phyloP scores from a whole-genome alignment of 2,797 vertebrate species.

The Buphagus erythrorhynchus region DNA sequence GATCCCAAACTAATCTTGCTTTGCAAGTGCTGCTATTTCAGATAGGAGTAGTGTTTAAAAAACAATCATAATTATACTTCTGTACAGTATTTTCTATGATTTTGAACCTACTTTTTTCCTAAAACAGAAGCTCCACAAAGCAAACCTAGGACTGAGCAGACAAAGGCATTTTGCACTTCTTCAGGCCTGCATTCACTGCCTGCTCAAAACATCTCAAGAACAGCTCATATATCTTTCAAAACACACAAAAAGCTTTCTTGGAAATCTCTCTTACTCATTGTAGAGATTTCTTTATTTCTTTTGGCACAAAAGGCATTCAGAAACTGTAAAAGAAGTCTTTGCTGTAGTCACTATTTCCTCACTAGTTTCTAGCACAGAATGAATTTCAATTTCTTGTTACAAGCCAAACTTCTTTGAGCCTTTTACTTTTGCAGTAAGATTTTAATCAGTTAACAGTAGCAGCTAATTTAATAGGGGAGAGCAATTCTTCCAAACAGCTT shows the following conservation, averaged over 20 bases:
- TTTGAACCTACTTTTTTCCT: neutral
- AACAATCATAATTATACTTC: neutral
- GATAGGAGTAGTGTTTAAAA: neutral
- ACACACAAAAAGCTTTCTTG: neutral
- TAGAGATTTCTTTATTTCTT: slow-evolving; percentile 15
- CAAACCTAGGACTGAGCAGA: neutral
- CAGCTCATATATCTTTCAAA: neutral
- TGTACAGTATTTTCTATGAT: neutral
- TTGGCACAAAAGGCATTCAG: neutral
- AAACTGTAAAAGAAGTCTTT: neutral
- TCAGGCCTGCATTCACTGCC: neutral
- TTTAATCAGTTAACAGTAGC: slow-evolving; percentile 24
- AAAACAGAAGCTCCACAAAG: neutral
- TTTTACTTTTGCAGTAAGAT: slow-evolving; percentile 5
- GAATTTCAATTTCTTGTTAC: neutral
- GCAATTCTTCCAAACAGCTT: neutral
- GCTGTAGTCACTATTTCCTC: slow-evolving; percentile 2
- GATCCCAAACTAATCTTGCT: neutral
- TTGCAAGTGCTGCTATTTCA: neutral
- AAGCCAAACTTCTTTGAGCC: neutral
- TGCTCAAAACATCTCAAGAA: neutral
- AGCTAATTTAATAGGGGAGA: neutral
- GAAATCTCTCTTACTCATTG: neutral
- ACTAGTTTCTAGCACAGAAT: neutral
- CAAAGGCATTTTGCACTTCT: neutral